Evolutionary conservation across 2,797 vertebrate genomes (phyloP), one percentile per base, ranked within the genome.

Genomic region (Sternotherus odoratus): DNA sequence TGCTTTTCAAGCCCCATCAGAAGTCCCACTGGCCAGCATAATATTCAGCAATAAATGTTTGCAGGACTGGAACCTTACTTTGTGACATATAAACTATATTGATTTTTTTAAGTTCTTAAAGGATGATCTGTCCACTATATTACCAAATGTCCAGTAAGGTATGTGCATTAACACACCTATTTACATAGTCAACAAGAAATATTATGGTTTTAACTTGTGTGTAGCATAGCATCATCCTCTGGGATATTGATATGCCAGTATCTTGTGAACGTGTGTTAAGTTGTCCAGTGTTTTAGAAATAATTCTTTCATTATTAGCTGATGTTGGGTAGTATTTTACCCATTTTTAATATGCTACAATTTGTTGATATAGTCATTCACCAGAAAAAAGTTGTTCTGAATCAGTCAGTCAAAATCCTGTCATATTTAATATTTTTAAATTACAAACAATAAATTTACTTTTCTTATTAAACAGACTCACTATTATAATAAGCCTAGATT

Each of bases 161-260:
- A 1, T 87, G 89, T 74, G 90, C 74, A 54, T 3, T 88, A 43
- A 39, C 75, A 26, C 79, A 84, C 82, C 33, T 39, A 19, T 90
- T 93, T 82, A 49, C 13, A 33, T 50, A 94, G 82, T 87, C 78
- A 85, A 51, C 28, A 78, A 91, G 90, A 90, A 90, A 75, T 82
- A 46, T 30, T 50, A 12, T 86, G 46, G 28, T 30, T 87, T 30
- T 33, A 86, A 39, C 13, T 26, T 75, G 87, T 90, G 85, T 93
- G 69, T 75, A 75, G 79, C 91, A 63, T n/a, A 89, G 8, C 48
- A 43, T 82, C 56, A 46, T 81, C n/a, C n/a, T 87, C 86, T 80
- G 53, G 50, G 16, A 53, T 79, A 43, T 60, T 82, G 15, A 28
- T 85, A 39, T 89, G 79, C 30, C 39, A 12, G 0, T 82, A 13